A percentile compares a stretch with the other conserved stretches of the same genome.
These are phyloP conservation scores for mouse (Mus musculus) DNA, from an alignment of 2,113 vertebrate species.

Conservation along the genomic window GRCm39 chr3:41081001-41081500, in stretches of 20 bases:
- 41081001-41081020: background rate
- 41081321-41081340: background rate
- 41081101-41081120: background rate
- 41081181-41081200: constrained; percentile 5
- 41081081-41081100: background rate
- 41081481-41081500: background rate
- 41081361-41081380: background rate
- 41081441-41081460: background rate
- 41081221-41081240: background rate
- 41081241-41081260: background rate
- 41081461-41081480: background rate
- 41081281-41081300: constrained; percentile 31
- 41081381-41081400: background rate
- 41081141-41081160: constrained; percentile 10
- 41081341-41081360: background rate
- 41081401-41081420: background rate
- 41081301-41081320: background rate
- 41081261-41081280: background rate
- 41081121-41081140: background rate
- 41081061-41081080: background rate
- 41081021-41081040: background rate
- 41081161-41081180: background rate
- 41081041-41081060: background rate
- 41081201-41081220: background rate
- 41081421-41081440: background rate